Evolutionary conservation across 2,113 vertebrate species (phyloP).

Genomic region (Phyllostomus hastatus): DNA sequence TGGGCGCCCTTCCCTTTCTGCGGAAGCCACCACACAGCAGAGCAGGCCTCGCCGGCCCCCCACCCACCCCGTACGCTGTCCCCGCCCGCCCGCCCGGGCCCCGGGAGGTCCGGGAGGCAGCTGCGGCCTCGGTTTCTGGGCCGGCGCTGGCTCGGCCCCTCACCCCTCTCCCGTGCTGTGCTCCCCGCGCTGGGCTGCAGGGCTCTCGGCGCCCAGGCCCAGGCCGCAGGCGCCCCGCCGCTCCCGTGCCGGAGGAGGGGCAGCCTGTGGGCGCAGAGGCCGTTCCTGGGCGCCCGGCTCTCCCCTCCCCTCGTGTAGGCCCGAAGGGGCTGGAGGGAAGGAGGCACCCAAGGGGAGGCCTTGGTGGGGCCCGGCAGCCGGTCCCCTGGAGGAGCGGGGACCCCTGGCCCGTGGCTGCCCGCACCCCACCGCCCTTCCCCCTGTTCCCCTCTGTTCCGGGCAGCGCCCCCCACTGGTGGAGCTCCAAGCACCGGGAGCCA

Average conservation of each 20-base stretch:
- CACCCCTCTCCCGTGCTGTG: rapidly evolving
- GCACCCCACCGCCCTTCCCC: not conserved
- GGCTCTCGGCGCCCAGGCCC: not conserved
- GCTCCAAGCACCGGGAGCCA: rapidly evolving
- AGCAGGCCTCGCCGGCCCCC: not conserved
- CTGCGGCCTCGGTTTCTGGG: not conserved
- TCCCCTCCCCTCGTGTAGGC: not conserved
- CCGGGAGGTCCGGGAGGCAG: not conserved
- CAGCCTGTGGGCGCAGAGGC: not conserved
- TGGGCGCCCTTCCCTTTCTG: not conserved
- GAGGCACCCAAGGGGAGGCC: not conserved
- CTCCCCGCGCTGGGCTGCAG: too few species aligned
- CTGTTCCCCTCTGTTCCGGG: not conserved
- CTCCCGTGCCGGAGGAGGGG: not conserved
- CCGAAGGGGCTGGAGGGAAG: not conserved
- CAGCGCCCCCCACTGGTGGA: not conserved
- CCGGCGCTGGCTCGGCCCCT: not conserved
- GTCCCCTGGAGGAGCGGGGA: not conserved
- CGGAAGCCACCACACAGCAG: rapidly evolving
- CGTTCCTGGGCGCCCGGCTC: not conserved
- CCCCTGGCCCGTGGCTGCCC: not conserved
- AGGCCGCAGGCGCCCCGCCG: not conserved
- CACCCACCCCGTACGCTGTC: not conserved
- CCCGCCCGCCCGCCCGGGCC: not conserved
- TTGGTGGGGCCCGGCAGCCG: not conserved